Percentiles rank a stretch among this genome's conserved stretches.
phyloP scores from a whole-genome alignment of 2,113 vertebrate genomes.

The Brienomyrus brachyistius region DNA sequence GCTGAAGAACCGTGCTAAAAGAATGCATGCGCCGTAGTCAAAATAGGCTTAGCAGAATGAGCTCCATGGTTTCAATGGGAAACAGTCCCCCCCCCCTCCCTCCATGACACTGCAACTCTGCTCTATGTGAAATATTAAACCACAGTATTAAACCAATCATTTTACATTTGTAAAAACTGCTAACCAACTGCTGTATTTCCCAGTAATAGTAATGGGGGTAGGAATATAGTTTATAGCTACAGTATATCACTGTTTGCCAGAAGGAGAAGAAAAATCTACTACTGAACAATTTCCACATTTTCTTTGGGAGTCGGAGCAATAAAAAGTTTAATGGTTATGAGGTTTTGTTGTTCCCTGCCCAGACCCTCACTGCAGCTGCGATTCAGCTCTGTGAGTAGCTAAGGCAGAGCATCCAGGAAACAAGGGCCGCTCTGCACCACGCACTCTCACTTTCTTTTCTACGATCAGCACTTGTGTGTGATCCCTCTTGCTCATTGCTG shows the following conservation, averaged over 20 bases:
- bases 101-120: not conserved
- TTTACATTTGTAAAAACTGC: not conserved
- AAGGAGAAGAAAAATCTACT: not conserved
- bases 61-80: not conserved
- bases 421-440: not conserved
- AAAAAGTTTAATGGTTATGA: not conserved
- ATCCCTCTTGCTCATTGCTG: not conserved
- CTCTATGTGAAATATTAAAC: not conserved
- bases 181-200: not conserved
- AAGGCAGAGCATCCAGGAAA: not conserved
- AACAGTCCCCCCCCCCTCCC: rapidly evolving
- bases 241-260: not conserved
- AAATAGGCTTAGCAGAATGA: not conserved
- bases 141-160: not conserved
- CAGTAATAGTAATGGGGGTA: not conserved
- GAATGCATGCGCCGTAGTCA: not conserved
- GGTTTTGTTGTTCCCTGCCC: not conserved
- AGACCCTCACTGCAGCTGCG: not conserved
- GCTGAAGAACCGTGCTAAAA: not conserved
- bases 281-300: not conserved
- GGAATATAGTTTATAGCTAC: not conserved
- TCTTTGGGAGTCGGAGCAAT: not conserved
- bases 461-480: not conserved
- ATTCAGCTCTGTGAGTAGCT: not conserved
- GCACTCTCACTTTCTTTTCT: not conserved